A percentile compares a stretch with the other conserved stretches of the same genome.
These are phyloP conservation scores for Nematolebias whitei DNA, from an alignment of 2,113 vertebrate species.

Conservation along the genomic window DNA sequence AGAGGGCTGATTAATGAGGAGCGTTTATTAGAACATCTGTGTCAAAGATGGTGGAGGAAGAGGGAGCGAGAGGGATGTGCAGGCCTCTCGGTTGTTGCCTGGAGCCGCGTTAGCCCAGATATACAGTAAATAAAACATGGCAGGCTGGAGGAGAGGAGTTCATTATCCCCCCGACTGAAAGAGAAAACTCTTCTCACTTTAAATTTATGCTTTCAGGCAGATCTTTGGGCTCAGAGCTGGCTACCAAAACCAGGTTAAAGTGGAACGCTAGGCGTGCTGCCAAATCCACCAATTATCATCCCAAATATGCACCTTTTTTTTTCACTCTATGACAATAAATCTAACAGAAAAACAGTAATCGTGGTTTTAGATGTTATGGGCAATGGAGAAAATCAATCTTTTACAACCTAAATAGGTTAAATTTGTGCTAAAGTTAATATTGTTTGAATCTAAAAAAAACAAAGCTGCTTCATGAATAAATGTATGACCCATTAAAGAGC, in stretches of 20 bases:
- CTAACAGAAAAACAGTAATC: background rate
- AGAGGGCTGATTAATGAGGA: slow-evolving; percentile 84
- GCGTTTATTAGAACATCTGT: slow-evolving; percentile 85
- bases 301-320: background rate
- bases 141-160: slow-evolving; percentile 66
- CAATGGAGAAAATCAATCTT: background rate
- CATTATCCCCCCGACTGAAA: slow-evolving; percentile 45
- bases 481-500: slow-evolving; percentile 43
- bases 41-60: slow-evolving; percentile 78
- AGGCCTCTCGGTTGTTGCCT: slow-evolving; percentile 67
- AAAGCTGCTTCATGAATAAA: slow-evolving; percentile 27
- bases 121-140: slow-evolving; percentile 76
- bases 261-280: slow-evolving; percentile 24
- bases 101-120: slow-evolving; percentile 67
- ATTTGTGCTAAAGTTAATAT: slow-evolving; percentile 10
- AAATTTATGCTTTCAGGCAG: slow-evolving; percentile 11
- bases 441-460: slow-evolving; percentile 12
- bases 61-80: slow-evolving; percentile 49
- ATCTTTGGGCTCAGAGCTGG: slow-evolving; percentile 9
- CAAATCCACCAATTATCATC: slow-evolving; percentile 9
- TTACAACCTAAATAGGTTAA: background rate
- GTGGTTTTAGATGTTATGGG: background rate
- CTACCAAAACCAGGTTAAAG: slow-evolving; percentile 21
- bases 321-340: slow-evolving; percentile 6
- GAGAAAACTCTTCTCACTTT: slow-evolving; percentile 19